Conservation (phyloP, 2,113 vertebrate species). For the Leucosticte australis region DNA sequence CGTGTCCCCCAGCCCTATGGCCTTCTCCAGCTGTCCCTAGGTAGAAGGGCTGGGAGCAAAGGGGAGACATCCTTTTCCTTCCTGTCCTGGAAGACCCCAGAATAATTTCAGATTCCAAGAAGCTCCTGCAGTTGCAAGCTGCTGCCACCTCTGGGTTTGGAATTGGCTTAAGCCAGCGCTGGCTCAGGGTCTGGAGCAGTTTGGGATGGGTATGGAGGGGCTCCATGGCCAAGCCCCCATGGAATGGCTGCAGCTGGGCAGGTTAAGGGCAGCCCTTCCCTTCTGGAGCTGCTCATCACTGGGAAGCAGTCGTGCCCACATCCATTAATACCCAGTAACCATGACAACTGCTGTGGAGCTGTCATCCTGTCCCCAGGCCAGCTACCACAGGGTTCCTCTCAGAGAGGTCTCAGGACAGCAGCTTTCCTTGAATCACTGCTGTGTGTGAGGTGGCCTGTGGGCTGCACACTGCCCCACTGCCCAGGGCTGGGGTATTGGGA, state of each 20-base stretch:
- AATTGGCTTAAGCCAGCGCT: background rate
- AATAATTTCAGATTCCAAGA: background rate
- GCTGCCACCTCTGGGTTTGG: background rate
- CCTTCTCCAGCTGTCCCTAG: background rate
- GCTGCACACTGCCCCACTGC: background rate
- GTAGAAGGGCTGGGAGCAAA: background rate
- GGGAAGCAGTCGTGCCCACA: background rate
- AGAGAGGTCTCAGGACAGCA: background rate
- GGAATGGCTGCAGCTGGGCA: background rate
- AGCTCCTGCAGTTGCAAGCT: background rate
- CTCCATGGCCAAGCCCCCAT: background rate
- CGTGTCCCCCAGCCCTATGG: fast-evolving
- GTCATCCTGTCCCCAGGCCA: conserved; percentile 48
- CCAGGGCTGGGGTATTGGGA: background rate
- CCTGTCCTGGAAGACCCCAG: background rate
- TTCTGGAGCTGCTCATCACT: background rate
- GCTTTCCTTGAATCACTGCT: background rate
- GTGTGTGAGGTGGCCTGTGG: fast-evolving
- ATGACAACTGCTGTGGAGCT: conserved; percentile 40
- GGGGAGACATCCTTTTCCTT: background rate
- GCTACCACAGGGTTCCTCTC: background rate
- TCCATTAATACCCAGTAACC: conserved; percentile 42
- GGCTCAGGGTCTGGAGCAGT: background rate
- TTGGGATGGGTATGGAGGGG: background rate
- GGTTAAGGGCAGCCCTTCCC: background rate